Evolutionary conservation across 2,888 invertebrate species (phyloP).

Genomic region (Helleia helle): DNA sequence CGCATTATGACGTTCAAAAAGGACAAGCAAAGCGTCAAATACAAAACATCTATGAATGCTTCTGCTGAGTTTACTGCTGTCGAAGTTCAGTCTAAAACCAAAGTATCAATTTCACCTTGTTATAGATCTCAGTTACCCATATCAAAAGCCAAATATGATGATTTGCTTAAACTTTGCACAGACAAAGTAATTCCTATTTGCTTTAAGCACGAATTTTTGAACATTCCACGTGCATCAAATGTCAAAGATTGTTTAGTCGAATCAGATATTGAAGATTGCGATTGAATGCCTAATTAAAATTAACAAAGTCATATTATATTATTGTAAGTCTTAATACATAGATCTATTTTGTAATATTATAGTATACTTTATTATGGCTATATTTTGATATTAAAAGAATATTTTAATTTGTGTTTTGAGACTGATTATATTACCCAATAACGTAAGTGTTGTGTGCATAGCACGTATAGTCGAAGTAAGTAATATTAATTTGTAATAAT

Average conservation of each 20-base stretch:
- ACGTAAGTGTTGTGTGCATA: too few species aligned
- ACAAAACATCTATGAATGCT: conserved; percentile 18
- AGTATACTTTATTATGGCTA: too few species aligned
- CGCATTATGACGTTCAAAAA: conserved; percentile 21
- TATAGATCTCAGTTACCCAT: conserved; percentile 19
- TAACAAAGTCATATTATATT: too few species aligned
- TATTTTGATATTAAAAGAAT: too few species aligned
- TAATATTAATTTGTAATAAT: too few species aligned
- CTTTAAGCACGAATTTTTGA: conserved; percentile 17
- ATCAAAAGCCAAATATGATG: conserved; percentile 19
- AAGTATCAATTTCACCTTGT: conserved; percentile 18
- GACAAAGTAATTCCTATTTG: conserved; percentile 19
- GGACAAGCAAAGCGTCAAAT: conserved; percentile 11
- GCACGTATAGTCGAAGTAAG: too few species aligned
- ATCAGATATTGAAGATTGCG: conserved; percentile 17
- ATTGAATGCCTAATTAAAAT: too few species aligned
- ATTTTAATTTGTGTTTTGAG: too few species aligned
- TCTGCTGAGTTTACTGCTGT: conserved; percentile 15
- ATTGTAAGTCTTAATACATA: too few species aligned
- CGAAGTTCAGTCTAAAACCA: conserved; percentile 21
- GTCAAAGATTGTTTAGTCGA: conserved; percentile 17
- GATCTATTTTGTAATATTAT: too few species aligned
- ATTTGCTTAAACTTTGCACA: conserved; percentile 18
- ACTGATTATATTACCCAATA: too few species aligned
- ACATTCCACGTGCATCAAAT: conserved; percentile 13